phyloP scores from a whole-genome alignment of 2,888 invertebrate species.

The Agrenia bidenticulata region DNA sequence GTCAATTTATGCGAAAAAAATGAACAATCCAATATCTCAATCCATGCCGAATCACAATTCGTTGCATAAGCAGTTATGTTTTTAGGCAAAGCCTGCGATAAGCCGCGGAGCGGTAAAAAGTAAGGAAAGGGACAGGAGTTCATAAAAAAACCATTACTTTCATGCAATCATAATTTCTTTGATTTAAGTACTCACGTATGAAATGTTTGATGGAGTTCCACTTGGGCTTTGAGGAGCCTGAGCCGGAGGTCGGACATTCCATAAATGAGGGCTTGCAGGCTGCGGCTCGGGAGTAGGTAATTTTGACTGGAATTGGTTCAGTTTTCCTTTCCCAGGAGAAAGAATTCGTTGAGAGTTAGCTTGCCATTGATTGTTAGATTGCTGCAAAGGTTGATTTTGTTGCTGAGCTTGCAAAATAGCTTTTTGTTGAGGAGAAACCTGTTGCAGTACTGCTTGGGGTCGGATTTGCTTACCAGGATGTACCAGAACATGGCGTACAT shows the following conservation, averaged over 20 bases:
- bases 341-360: not conserved
- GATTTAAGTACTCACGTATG: slow-evolving; percentile 30
- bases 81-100: slow-evolving; percentile 5
- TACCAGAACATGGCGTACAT: slow-evolving; percentile 51
- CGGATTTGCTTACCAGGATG: slow-evolving; percentile 32
- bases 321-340: slow-evolving; percentile 5
- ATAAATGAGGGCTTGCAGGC: slow-evolving; percentile 19
- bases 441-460: slow-evolving; percentile 12
- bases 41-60: not conserved
- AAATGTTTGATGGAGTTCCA: slow-evolving; percentile 16
- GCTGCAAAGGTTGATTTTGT: slow-evolving; percentile 16
- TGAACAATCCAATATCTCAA: not conserved
- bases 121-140: not conserved
- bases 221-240: slow-evolving; percentile 23
- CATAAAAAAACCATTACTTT: not conserved
- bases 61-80: not conserved
- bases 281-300: slow-evolving; percentile 11
- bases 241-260: slow-evolving; percentile 30
- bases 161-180: slow-evolving; percentile 6
- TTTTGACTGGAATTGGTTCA: not conserved
- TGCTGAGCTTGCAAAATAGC: slow-evolving; percentile 45
- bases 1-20: not conserved
- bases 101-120: not conserved
- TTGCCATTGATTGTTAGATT: not conserved
- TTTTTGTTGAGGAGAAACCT: slow-evolving; percentile 37